A percentile compares a stretch with the other conserved stretches of the same genome.
Evolutionary conservation across 2,113 vertebrate genomes (phyloP).

Genomic region (Empidonax alnorum): DNA sequence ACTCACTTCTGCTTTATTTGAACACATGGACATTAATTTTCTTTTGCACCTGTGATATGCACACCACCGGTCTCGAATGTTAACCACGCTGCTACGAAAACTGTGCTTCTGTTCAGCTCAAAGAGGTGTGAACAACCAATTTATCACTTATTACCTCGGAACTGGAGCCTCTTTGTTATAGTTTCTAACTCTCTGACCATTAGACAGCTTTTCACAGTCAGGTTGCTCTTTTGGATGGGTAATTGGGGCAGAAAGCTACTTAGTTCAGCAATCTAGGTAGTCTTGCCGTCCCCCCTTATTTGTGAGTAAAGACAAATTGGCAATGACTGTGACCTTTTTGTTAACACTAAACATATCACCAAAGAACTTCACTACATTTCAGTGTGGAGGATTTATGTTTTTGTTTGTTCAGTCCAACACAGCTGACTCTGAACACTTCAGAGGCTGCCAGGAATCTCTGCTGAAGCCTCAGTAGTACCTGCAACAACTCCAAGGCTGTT

Average conservation of each 20-base stretch:
- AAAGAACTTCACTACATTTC: not conserved
- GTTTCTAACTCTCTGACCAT: not conserved
- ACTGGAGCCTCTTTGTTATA: not conserved
- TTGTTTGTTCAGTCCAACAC: not conserved
- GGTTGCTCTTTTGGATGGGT: fast-evolving
- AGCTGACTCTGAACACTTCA: not conserved
- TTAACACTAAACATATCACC: fast-evolving
- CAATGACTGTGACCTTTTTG: not conserved
- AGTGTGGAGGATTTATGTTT: fast-evolving
- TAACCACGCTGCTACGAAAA: not conserved
- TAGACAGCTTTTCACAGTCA: not conserved
- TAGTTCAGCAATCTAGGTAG: not conserved
- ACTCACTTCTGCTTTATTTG: not conserved
- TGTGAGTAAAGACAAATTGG: not conserved
- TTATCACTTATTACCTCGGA: not conserved
- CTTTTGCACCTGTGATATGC: not conserved
- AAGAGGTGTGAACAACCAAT: not conserved
- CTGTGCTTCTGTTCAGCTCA: not conserved
- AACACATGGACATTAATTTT: fast-evolving
- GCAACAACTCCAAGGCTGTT: not conserved
- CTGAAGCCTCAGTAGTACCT: not conserved
- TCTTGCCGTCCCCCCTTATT: not conserved
- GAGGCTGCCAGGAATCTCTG: not conserved
- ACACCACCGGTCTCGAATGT: fast-evolving
- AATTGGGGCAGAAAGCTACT: not conserved